Evolutionary conservation across 1,140 invertebrate species (phyloP).

Genomic region (Riptortus pedestris): DNA sequence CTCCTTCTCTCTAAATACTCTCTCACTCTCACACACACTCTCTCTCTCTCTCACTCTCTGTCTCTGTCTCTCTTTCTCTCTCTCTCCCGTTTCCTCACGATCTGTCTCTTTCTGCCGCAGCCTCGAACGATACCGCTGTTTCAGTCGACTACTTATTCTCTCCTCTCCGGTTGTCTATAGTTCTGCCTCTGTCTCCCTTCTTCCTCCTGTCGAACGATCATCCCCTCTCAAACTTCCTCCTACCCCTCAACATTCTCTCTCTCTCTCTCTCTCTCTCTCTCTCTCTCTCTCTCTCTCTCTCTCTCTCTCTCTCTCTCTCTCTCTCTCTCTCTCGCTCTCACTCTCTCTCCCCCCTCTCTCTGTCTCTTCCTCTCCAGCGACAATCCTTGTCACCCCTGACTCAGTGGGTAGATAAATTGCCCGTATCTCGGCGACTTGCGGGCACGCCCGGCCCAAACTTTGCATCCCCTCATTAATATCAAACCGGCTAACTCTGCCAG

Average conservation of each 20-base stretch:
- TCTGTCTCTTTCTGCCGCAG: not conserved
- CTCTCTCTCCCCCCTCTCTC: no score
- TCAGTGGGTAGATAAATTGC: no score
- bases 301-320: slow-evolving; percentile 19
- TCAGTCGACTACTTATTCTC: not conserved
- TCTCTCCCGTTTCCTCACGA: slow-evolving; percentile 8
- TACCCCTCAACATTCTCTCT: slow-evolving; percentile 21
- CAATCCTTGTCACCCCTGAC: no score
- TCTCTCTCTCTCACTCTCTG: slow-evolving; percentile 22
- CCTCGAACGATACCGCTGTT: not conserved
- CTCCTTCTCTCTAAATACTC: no score
- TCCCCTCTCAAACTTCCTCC: slow-evolving; percentile 17
- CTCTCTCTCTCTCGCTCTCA: no score
- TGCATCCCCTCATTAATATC: no score
- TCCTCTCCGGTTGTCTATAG: not conserved
- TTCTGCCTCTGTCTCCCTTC: not conserved
- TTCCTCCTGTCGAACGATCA: slow-evolving; percentile 2
- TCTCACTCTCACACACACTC: slow-evolving; percentile 11
- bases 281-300: slow-evolving; percentile 22
- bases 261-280: slow-evolving; percentile 27
- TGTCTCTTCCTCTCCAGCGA: not conserved
- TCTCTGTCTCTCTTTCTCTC: slow-evolving; percentile 25
- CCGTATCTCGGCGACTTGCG: no score
- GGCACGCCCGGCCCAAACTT: no score
- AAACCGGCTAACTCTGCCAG: no score